Conservation (phyloP, 1,140 invertebrate species). For the Pogonognathellus flavescens region DNA sequence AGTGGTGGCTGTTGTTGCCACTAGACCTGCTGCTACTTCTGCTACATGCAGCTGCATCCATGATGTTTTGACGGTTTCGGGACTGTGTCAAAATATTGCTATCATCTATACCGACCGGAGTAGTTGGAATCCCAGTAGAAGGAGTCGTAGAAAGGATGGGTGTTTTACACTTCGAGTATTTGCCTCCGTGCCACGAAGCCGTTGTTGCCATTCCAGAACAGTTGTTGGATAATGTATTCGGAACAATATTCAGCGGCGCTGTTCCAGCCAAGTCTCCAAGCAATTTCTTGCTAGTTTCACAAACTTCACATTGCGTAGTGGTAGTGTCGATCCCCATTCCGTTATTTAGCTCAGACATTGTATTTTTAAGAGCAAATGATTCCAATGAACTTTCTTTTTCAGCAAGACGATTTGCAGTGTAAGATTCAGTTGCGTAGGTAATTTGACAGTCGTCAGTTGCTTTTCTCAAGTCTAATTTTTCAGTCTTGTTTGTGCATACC, state of each 20-base stretch:
- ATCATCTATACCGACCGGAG: slow-evolving; percentile 57
- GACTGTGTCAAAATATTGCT: slow-evolving; percentile 51
- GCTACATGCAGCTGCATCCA: not conserved
- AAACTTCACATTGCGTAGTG: slow-evolving; percentile 56
- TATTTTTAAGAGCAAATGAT: not conserved
- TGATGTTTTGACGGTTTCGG: not conserved
- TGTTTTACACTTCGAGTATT: slow-evolving; percentile 67
- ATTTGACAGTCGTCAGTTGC: not conserved
- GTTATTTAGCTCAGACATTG: slow-evolving; percentile 8
- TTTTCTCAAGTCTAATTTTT: slow-evolving; percentile 5
- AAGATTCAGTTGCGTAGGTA: not conserved
- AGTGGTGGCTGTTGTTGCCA: not conserved
- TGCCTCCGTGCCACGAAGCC: slow-evolving; percentile 49
- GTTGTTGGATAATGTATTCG: slow-evolving; percentile 22
- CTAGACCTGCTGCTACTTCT: slow-evolving; percentile 11
- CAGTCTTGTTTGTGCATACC: slow-evolving; percentile 36
- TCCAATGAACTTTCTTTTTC: not conserved
- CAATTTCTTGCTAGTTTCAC: slow-evolving; percentile 59
- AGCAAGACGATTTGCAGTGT: not conserved
- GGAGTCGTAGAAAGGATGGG: slow-evolving; percentile 69
- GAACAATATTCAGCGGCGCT: slow-evolving; percentile 69
- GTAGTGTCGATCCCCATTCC: not conserved
- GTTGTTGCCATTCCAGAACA: slow-evolving; percentile 55
- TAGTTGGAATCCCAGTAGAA: slow-evolving; percentile 69
- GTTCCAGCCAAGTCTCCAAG: not conserved